A percentile compares a stretch with the other conserved stretches of the same genome.
Conservation (phyloP, 2,113 vertebrate genomes). For the Zosterops borbonicus region DNA sequence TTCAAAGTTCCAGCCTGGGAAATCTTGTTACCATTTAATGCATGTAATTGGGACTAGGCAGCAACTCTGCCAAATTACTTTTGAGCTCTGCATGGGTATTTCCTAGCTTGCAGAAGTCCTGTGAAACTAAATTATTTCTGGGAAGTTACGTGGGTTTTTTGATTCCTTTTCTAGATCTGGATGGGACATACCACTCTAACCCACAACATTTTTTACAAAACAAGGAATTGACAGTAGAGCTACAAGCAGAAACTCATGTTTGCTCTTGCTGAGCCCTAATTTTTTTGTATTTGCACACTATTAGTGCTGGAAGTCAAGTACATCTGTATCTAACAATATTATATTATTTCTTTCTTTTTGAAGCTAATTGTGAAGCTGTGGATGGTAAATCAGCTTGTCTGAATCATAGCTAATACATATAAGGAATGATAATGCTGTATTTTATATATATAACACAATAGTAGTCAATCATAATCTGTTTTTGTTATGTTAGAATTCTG, state of each 20-base stretch:
- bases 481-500: neutral
- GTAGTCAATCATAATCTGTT: neutral
- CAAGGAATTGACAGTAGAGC: neutral
- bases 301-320: neutral
- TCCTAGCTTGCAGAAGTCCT: neutral
- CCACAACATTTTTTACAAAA: neutral
- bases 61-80: neutral
- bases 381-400: neutral
- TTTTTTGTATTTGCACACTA: neutral
- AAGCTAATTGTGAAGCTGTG: neutral
- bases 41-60: neutral
- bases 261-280: neutral
- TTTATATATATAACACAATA: neutral
- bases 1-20: neutral
- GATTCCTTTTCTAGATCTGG: neutral
- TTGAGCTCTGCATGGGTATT: neutral
- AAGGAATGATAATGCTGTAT: neutral
- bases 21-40: neutral
- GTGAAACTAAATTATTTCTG: neutral
- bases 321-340: neutral
- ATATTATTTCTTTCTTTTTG: neutral
- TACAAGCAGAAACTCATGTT: neutral
- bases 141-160: neutral
- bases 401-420: neutral
- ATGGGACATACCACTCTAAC: neutral